phyloP scores from a whole-genome alignment of 2,797 vertebrate species.

The Pangasius macronema region DNA sequence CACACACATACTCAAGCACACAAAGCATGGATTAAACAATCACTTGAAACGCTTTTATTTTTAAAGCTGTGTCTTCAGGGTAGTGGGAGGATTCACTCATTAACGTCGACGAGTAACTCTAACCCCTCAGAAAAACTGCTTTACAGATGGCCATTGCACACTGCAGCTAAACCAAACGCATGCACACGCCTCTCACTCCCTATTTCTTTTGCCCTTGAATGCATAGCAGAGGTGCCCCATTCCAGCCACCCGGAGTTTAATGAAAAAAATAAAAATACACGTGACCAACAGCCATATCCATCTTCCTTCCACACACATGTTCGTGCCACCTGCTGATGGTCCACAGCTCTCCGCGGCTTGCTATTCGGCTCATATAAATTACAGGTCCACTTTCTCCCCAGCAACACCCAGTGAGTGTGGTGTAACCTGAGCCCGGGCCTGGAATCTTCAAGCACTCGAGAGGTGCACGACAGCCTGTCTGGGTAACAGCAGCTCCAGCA shows the following conservation, averaged over 20 bases:
- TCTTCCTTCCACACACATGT: slow-evolving; percentile 12
- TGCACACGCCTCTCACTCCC: background rate
- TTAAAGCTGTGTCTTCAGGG: background rate
- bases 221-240: background rate
- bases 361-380: slow-evolving; percentile 40
- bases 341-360: slow-evolving; percentile 26
- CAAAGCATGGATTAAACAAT: slow-evolving; percentile 11
- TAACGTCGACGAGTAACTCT: background rate
- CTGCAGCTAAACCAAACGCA: slow-evolving; percentile 3
- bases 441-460: slow-evolving; percentile 57
- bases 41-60: background rate
- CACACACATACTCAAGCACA: background rate
- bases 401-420: slow-evolving; percentile 37
- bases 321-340: slow-evolving; percentile 42
- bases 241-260: slow-evolving; percentile 13
- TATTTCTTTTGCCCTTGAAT: slow-evolving; percentile 24
- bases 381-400: slow-evolving; percentile 48
- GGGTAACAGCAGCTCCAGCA: slow-evolving; percentile 57
- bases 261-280: slow-evolving; percentile 1
- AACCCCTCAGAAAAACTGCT: background rate
- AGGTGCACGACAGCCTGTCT: slow-evolving; percentile 37
- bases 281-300: slow-evolving; percentile 27
- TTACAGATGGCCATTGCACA: slow-evolving; percentile 12
- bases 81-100: background rate
- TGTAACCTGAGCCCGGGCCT: slow-evolving; percentile 39